Conservation (phyloP, 2,888 invertebrate genomes). For the Dasypogon diadema region DNA sequence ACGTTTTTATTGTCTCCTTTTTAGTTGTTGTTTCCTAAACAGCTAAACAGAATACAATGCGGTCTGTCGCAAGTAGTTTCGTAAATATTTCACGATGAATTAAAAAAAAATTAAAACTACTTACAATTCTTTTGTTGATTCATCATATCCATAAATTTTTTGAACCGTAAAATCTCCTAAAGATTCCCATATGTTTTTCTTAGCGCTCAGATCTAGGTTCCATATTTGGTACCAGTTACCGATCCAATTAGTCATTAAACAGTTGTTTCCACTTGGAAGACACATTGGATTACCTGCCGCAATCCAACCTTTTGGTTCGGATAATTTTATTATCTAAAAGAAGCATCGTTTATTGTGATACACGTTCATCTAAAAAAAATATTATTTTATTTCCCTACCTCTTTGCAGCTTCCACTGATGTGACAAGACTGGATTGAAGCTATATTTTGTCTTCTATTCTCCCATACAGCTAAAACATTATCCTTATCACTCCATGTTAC, state of each 20-base stretch:
- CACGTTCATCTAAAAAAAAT: too few species aligned
- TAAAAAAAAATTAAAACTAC: too few species aligned
- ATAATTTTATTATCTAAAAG: slow-evolving; percentile 70
- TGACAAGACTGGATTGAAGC: slow-evolving; percentile 62
- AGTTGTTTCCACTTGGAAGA: slow-evolving; percentile 59
- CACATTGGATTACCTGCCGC: slow-evolving; percentile 71
- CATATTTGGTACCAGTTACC: slow-evolving; percentile 69
- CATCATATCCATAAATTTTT: slow-evolving; percentile 74
- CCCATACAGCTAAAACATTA: slow-evolving; percentile 80
- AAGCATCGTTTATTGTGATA: not conserved
- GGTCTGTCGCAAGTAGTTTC: too few species aligned
- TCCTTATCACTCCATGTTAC: slow-evolving; percentile 81
- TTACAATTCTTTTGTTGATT: slow-evolving; percentile 72
- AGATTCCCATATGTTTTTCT: slow-evolving; percentile 62
- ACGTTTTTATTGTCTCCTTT: too few species aligned
- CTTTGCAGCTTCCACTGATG: slow-evolving; percentile 60
- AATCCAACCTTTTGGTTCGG: slow-evolving; percentile 79
- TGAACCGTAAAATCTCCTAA: slow-evolving; percentile 73
- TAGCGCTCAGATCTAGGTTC: slow-evolving; percentile 64
- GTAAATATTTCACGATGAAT: too few species aligned
- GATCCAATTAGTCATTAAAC: slow-evolving; percentile 67
- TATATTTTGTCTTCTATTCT: slow-evolving; percentile 87
- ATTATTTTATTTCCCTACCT: slow-evolving; percentile 54
- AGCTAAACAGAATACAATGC: too few species aligned
- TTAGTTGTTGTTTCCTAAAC: too few species aligned